phyloP scores from a whole-genome alignment of 2,113 vertebrate genomes.

The Neodon shergylaensis region DNA sequence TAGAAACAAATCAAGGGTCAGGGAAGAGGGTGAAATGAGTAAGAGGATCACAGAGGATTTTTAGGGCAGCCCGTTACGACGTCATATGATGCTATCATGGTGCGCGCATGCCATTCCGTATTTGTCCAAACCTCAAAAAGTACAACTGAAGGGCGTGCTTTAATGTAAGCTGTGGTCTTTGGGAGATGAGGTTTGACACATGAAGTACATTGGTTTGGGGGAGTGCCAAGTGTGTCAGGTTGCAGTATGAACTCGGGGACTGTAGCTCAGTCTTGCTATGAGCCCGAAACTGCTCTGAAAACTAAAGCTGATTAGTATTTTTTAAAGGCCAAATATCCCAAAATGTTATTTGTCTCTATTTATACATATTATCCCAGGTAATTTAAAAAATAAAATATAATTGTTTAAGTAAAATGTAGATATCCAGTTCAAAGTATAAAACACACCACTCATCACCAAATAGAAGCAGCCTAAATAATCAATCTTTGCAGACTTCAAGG shows the following conservation, averaged over 20 bases:
- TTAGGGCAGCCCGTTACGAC: background rate
- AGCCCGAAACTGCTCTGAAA: conserved; percentile 29
- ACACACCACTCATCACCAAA: background rate
- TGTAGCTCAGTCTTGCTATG: background rate
- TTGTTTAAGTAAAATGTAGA: conserved; percentile 20
- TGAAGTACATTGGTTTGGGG: background rate
- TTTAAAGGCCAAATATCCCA: background rate
- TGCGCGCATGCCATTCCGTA: background rate
- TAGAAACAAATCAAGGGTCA: background rate
- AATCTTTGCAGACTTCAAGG: background rate
- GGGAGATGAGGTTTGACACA: background rate
- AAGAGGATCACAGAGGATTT: background rate
- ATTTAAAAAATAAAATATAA: background rate
- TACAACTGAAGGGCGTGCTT: background rate
- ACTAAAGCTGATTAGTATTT: background rate
- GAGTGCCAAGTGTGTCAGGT: background rate
- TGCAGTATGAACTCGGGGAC: too few species aligned
- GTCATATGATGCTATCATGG: background rate
- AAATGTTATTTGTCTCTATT: conserved; percentile 3
- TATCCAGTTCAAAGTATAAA: background rate
- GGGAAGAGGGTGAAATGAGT: background rate
- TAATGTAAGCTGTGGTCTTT: background rate
- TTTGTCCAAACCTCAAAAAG: background rate
- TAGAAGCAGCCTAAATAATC: background rate
- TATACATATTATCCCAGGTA: conserved; percentile 5